Percentiles rank a stretch among this genome's conserved stretches.
phyloP scores from a whole-genome alignment of 2,888 invertebrate genomes.

The Drosophila flavopinicola region DNA sequence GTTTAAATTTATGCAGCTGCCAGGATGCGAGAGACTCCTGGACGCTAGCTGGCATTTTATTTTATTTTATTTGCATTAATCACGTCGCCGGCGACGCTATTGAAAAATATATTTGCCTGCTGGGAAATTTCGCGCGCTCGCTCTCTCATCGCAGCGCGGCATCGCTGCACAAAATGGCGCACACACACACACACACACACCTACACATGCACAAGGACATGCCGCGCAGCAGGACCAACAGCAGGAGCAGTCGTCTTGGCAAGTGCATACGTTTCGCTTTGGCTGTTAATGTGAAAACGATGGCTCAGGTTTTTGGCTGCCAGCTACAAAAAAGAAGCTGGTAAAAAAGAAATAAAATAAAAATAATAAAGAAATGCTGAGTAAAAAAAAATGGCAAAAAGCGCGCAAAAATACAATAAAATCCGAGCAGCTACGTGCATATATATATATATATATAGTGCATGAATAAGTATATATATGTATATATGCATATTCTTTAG shows the following conservation, averaged over 20 bases:
- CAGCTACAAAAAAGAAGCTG: conserved; percentile 43
- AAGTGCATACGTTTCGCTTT: conserved; percentile 79
- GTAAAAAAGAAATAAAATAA: conserved; percentile 33
- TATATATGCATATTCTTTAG: conserved; percentile 21
- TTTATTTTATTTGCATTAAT: conserved; percentile 80
- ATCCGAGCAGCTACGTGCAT: conserved; percentile 36
- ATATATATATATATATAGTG: conserved; percentile 17
- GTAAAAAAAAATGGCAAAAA: conserved; percentile 57
- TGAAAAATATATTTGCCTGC: conserved; percentile 80
- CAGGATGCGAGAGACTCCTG: conserved; percentile 48
- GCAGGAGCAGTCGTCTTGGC: conserved; percentile 55
- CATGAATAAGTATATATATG: conserved; percentile 8
- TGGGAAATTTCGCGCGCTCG: conserved; percentile 73
- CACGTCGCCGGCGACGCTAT: conserved; percentile 79
- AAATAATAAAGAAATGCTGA: conserved; percentile 43
- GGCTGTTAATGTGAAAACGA: conserved; percentile 80
- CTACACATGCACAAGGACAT: conserved; percentile 51
- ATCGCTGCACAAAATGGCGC: conserved; percentile 20
- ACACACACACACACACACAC: conserved; percentile 1
- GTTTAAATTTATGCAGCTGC: conserved; percentile 73
- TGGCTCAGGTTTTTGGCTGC: conserved; percentile 75
- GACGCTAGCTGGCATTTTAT: conserved; percentile 66
- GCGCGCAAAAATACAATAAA: conserved; percentile 58
- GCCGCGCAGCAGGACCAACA: conserved; percentile 45
- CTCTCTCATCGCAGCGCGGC: conserved; percentile 35